Percentiles rank a stretch among this genome's conserved stretches.
Conservation (phyloP, 2,797 vertebrate genomes). For the Huso huso region DNA sequence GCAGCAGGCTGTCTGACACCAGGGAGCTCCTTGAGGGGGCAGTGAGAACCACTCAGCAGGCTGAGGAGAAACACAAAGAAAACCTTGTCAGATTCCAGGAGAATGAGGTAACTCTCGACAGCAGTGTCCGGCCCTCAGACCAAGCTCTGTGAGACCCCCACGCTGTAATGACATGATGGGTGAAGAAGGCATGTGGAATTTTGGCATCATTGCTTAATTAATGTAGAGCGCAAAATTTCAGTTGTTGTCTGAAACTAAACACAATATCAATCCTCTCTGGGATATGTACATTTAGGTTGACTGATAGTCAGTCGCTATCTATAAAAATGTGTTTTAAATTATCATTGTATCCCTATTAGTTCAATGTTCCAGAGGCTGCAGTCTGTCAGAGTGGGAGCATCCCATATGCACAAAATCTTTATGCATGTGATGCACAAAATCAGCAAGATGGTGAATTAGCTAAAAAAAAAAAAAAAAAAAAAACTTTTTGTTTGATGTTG, state of each 20-base stretch:
- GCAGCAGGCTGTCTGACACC: slow-evolving; percentile 60
- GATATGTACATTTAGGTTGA: no score
- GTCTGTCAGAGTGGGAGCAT: background rate
- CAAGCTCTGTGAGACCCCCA: background rate
- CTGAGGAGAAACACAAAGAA: slow-evolving; percentile 60
- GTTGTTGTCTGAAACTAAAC: no score
- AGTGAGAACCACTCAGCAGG: slow-evolving; percentile 45
- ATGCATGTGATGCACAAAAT: no score
- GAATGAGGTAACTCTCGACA: slow-evolving; percentile 59
- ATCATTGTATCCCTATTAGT: background rate
- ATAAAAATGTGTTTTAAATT: background rate
- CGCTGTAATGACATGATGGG: background rate
- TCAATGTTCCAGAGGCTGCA: background rate
- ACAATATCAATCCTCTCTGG: no score
- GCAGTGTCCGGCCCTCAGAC: background rate
- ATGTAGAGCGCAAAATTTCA: background rate
- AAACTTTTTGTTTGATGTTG: no score
- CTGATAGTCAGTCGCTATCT: no score
- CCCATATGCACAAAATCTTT: background rate
- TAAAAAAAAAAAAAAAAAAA: no score
- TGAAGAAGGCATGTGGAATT: background rate
- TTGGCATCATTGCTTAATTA: slow-evolving; percentile 14
- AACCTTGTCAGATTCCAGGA: slow-evolving; percentile 60
- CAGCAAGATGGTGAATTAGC: no score
- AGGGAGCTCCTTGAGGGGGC: slow-evolving; percentile 62